phyloP scores from a whole-genome alignment of 53 echinoderm and acorn worm species.

The Mesocentrotus franciscanus region DNA sequence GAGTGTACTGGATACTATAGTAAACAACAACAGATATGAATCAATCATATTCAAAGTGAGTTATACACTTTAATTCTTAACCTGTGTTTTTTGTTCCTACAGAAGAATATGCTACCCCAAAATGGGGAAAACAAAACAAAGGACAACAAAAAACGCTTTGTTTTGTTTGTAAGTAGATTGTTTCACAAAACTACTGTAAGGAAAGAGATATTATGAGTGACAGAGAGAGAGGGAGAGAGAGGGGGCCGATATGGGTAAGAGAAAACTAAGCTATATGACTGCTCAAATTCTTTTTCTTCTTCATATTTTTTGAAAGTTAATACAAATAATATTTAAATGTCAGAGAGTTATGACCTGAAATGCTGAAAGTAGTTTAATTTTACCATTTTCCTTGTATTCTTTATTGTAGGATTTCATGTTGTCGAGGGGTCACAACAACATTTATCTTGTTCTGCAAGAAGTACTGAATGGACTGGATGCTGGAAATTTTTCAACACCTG shows the following conservation, averaged over 20 bases:
- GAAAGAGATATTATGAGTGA: not conserved
- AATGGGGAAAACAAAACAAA: no score
- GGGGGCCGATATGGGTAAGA: not conserved
- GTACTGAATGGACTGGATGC: not conserved
- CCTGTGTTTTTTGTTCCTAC: not conserved
- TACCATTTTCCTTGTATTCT: not conserved
- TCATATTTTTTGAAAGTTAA: no score
- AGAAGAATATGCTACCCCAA: not conserved
- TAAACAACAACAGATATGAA: constrained; percentile 78
- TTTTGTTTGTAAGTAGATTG: no score
- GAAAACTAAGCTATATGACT: no score
- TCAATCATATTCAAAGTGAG: constrained; percentile 87
- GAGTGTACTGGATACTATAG: constrained; percentile 73
- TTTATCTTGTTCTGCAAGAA: not conserved
- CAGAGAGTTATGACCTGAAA: not conserved
- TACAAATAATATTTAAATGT: no score
- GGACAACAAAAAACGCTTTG: no score
- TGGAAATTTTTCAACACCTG: not conserved
- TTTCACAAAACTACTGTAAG: not conserved
- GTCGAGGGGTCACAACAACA: not conserved
- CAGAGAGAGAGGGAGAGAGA: no score
- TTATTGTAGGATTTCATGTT: constrained; percentile 29
- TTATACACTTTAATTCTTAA: not conserved
- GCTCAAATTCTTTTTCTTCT: no score
- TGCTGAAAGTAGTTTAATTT: not conserved